A percentile compares a stretch with the other conserved stretches of the same genome.
phyloP scores from a whole-genome alignment of 1,140 invertebrate genomes.

The Propsilocerus akamusi region DNA sequence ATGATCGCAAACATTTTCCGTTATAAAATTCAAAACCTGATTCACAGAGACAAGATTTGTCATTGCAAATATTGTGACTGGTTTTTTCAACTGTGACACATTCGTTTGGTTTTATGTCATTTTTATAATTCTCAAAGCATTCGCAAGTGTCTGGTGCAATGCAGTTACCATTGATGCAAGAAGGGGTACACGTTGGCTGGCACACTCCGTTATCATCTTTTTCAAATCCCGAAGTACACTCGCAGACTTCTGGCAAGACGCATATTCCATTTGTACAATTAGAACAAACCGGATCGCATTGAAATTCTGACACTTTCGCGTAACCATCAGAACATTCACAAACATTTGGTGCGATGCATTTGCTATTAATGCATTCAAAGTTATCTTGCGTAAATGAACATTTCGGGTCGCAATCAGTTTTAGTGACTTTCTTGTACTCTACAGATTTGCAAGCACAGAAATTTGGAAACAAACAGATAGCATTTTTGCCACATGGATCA shows the following conservation, averaged over 20 bases:
- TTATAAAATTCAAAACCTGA: not conserved
- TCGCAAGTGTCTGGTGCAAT: slow-evolving; percentile 14
- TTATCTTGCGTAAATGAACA: not conserved
- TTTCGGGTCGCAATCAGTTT: not conserved
- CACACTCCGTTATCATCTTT: slow-evolving; percentile 10
- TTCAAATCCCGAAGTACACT: slow-evolving; percentile 9
- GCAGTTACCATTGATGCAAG: slow-evolving; percentile 16
- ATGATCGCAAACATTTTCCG: not conserved
- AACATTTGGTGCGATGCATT: slow-evolving; percentile 14
- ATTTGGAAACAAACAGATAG: not conserved
- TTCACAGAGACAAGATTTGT: not conserved
- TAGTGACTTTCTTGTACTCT: not conserved
- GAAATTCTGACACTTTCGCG: slow-evolving; percentile 13
- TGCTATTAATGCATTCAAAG: slow-evolving; percentile 10
- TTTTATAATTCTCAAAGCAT: slow-evolving; percentile 9
- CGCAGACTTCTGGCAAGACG: not conserved
- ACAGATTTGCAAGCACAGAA: not conserved
- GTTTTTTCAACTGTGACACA: not conserved
- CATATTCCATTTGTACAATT: slow-evolving; percentile 2
- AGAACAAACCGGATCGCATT: slow-evolving; percentile 9
- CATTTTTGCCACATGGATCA: not conserved
- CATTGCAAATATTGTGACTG: not conserved
- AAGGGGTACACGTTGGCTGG: slow-evolving; percentile 17
- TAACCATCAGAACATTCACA: slow-evolving; percentile 19
- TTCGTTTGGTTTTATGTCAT: not conserved